Percentiles rank a stretch among this genome's conserved stretches.
phyloP scores from a whole-genome alignment of 2,888 invertebrate genomes.

The Calliopum simillimum region DNA sequence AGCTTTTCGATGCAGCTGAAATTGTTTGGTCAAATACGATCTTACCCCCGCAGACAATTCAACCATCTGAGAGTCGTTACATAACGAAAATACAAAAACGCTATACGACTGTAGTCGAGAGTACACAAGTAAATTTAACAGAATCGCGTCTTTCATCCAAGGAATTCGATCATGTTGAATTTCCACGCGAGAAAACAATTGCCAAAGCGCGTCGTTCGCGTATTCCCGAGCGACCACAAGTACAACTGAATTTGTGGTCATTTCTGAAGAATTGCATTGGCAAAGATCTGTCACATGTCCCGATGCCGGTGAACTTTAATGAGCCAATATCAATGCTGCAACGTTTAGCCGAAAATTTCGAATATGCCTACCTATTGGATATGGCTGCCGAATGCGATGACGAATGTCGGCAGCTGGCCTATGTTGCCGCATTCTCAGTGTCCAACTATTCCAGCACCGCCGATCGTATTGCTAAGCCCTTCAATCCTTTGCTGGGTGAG shows the following conservation, averaged over 20 bases:
- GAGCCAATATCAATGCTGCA: constrained; percentile 99
- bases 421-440: constrained; percentile 95
- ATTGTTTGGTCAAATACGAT: constrained; percentile 56
- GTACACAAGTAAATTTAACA: constrained; percentile 61
- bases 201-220: constrained; percentile 76
- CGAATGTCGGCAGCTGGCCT: constrained; percentile 92
- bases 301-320: constrained; percentile 99
- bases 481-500: constrained; percentile 96
- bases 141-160: constrained; percentile 64
- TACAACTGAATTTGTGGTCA: constrained; percentile 96
- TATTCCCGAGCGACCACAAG: constrained; percentile 93
- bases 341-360: constrained; percentile 95
- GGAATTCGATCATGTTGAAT: constrained; percentile 52
- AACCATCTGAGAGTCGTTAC: constrained; percentile 64
- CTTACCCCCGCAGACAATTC: constrained; percentile 45
- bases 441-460: constrained; percentile 89
- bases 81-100: constrained; percentile 73
- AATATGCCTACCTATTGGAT: constrained; percentile 93
- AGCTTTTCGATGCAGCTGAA: constrained; percentile 79
- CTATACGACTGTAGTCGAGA: constrained; percentile 62
- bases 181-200: constrained; percentile 35
- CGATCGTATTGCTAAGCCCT: constrained; percentile 92
- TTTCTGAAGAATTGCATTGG: constrained; percentile 99
- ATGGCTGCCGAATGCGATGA: constrained; percentile 86
- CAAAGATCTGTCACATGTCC: constrained; percentile 98